A percentile compares a stretch with the other conserved stretches of the same genome.
Evolutionary conservation across 2,888 invertebrate species (phyloP).

Genomic region (Steinernema hermaphroditum): DNA sequence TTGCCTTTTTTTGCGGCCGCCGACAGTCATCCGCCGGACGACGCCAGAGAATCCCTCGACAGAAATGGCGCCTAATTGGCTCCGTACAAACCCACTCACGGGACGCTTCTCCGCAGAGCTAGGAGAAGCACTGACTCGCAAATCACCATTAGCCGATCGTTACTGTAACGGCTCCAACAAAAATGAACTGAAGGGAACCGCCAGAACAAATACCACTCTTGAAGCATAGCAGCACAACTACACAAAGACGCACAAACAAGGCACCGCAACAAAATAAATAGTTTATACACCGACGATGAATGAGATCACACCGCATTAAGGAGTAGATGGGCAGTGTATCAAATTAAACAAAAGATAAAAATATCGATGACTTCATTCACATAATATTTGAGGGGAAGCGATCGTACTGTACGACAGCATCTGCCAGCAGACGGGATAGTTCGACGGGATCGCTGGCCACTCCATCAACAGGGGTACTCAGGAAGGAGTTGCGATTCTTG

Average conservation of each 20-base stretch:
- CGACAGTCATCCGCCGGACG: background rate
- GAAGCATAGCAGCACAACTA: no score
- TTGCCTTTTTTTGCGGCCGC: background rate
- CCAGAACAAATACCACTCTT: no score
- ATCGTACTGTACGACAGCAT: background rate
- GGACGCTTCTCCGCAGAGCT: no score
- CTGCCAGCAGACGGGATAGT: background rate
- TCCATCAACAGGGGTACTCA: slow-evolving; percentile 2
- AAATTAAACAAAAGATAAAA: background rate
- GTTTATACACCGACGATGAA: background rate
- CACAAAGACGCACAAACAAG: background rate
- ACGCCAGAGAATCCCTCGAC: background rate
- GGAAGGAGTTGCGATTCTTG: background rate
- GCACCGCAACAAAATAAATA: background rate
- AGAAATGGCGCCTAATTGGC: background rate
- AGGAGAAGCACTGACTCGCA: no score
- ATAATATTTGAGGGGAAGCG: background rate
- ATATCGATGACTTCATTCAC: background rate
- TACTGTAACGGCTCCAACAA: no score
- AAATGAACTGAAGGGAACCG: no score
- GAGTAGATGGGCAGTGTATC: slow-evolving; percentile 12
- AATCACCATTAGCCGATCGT: no score
- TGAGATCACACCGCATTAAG: slow-evolving; percentile 18
- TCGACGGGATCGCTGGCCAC: background rate
- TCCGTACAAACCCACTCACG: no score